These are phyloP conservation scores for Drosophila serrata DNA, from an alignment of 1,140 invertebrate species.

Conservation along the genomic window DNA sequence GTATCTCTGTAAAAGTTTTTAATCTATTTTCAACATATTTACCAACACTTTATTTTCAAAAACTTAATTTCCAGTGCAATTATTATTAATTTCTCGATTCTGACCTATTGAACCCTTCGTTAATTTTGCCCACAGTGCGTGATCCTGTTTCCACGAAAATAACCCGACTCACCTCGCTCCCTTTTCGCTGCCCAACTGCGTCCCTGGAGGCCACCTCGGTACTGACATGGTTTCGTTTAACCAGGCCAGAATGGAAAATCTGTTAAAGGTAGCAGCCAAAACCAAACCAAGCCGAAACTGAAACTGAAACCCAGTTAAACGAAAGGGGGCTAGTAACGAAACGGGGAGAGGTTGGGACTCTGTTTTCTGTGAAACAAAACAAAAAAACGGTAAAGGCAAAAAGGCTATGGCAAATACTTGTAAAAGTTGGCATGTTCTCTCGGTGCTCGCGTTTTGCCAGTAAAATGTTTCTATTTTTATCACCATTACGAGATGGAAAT, in stretches of 20 bases:
- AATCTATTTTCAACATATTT: no score
- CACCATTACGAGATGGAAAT: constrained; percentile 77
- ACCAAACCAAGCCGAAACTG: constrained; percentile 39
- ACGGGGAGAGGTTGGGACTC: no score
- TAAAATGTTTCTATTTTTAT: constrained; percentile 81
- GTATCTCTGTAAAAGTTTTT: background rate
- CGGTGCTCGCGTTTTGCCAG: constrained; percentile 47
- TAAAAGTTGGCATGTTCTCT: constrained; percentile 58
- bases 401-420: constrained; percentile 40
- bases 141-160: constrained; percentile 10
- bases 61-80: no score
- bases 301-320: constrained; percentile 34
- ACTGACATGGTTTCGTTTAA: constrained; percentile 76
- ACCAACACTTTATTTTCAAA: background rate
- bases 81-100: background rate
- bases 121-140: constrained; percentile 17
- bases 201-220: constrained; percentile 37
- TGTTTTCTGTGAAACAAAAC: no score
- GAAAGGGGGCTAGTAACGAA: constrained; percentile 23
- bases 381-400: background rate
- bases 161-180: background rate
- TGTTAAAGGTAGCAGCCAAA: constrained; percentile 70
- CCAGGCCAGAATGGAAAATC: constrained; percentile 56
- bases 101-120: background rate
- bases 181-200: constrained; percentile 20